A percentile compares a stretch with the other conserved stretches of the same genome.
Conservation (phyloP, 2,113 vertebrate genomes). For the Ondatra zibethicus region DNA sequence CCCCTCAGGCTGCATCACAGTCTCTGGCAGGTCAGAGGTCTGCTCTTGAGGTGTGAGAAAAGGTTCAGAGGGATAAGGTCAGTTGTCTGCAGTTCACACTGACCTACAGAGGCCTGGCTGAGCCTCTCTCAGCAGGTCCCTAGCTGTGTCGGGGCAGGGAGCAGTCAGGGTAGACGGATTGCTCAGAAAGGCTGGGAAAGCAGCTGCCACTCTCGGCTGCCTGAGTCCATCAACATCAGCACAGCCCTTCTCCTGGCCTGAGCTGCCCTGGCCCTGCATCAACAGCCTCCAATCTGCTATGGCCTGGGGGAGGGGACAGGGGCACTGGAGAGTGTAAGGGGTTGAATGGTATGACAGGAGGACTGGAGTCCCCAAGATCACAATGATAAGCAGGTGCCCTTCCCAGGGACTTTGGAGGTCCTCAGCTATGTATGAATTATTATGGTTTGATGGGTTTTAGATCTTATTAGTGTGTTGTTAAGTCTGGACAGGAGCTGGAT, state of each 20-base stretch:
- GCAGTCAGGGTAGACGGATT: slow-evolving; percentile 84
- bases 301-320: neutral
- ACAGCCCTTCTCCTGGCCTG: neutral
- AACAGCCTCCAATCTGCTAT: neutral
- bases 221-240: slow-evolving; percentile 87
- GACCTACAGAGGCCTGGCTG: neutral
- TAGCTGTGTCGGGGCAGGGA: slow-evolving; percentile 80
- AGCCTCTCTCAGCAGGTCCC: slow-evolving; percentile 79
- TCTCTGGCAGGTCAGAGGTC: slow-evolving; percentile 79
- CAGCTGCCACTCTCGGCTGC: slow-evolving; percentile 86
- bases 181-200: slow-evolving; percentile 86
- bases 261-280: neutral
- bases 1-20: slow-evolving; percentile 65
- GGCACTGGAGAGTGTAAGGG: rapidly evolving
- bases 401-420: neutral
- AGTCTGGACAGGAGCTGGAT: neutral
- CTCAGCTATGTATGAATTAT: rapidly evolving
- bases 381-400: rapidly evolving
- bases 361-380: rapidly evolving
- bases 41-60: slow-evolving; percentile 86
- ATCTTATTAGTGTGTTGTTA: rapidly evolving
- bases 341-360: neutral
- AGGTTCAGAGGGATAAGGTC: slow-evolving; percentile 82
- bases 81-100: slow-evolving; percentile 77
- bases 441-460: neutral